Percentiles rank a stretch among this genome's conserved stretches.
Conservation (phyloP, 2,113 vertebrate genomes). For the Casuarius casuarius region DNA sequence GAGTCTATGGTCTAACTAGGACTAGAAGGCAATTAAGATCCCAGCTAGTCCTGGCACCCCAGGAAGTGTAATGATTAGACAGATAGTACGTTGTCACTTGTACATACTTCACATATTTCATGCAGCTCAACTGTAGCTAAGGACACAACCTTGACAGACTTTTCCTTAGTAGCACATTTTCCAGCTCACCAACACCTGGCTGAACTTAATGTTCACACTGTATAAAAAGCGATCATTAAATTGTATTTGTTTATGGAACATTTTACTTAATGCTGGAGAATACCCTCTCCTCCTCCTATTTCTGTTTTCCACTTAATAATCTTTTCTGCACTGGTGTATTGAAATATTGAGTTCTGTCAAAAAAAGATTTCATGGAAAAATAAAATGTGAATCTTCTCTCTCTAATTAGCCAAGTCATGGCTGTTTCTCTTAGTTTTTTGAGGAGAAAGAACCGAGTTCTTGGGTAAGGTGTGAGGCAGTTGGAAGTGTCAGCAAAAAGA, state of each 20-base stretch:
- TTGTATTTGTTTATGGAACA: not conserved
- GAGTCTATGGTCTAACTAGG: accelerated
- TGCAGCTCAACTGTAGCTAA: not conserved
- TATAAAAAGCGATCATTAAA: not conserved
- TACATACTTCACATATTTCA: not conserved
- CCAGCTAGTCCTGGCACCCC: not conserved
- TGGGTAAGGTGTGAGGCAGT: not conserved
- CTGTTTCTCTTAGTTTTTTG: not conserved
- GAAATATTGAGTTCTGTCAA: not conserved
- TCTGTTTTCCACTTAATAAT: not conserved
- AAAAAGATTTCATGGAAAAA: not conserved
- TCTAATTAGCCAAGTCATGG: not conserved
- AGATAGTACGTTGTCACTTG: not conserved
- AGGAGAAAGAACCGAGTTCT: not conserved
- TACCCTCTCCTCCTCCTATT: not conserved
- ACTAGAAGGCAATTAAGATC: not conserved
- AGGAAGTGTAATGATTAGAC: not conserved
- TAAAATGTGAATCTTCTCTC: not conserved
- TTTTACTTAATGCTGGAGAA: not conserved
- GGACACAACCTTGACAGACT: not conserved
- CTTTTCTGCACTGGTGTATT: not conserved
- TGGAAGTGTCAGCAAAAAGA: not conserved
- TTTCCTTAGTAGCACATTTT: not conserved
- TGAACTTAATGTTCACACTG: not conserved
- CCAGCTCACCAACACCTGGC: not conserved